phyloP scores from a whole-genome alignment of 1,140 invertebrate species.

The Zaprionus tsacasi region DNA sequence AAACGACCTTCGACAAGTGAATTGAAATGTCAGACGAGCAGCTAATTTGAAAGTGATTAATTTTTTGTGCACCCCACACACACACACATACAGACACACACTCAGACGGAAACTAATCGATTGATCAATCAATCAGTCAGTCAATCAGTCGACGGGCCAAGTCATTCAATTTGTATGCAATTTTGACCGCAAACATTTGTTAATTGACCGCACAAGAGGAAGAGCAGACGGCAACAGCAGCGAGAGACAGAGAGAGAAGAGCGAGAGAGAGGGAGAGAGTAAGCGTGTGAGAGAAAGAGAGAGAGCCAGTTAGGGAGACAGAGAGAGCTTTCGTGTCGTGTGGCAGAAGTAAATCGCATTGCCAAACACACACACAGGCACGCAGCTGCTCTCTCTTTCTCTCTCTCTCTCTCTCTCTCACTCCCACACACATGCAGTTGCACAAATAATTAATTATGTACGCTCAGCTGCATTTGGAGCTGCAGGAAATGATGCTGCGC shows the following conservation, averaged over 20 bases:
- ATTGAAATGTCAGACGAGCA: constrained; percentile 27
- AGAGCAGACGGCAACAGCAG: not conserved
- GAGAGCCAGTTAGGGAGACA: not conserved
- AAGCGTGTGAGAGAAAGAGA: not conserved
- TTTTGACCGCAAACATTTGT: constrained; percentile 72
- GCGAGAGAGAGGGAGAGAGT: not conserved
- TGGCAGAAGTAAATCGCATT: constrained; percentile 44
- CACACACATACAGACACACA: not conserved
- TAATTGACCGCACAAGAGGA: constrained; percentile 58
- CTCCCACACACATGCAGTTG: constrained; percentile 24
- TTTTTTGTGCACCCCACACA: constrained; percentile 21
- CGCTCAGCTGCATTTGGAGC: constrained; percentile 64
- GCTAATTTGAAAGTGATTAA: constrained; percentile 42
- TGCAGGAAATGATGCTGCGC: constrained; percentile 60
- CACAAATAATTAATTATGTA: constrained; percentile 72
- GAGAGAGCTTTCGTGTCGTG: constrained; percentile 19
- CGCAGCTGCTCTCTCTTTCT: not conserved
- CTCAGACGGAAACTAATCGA: constrained; percentile 30
- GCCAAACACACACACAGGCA: constrained; percentile 30
- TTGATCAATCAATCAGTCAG: constrained; percentile 54
- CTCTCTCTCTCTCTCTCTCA: not conserved
- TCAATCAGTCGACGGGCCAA: constrained; percentile 44
- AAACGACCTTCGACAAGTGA: constrained; percentile 3
- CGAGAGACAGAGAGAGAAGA: not conserved
- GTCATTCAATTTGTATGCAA: constrained; percentile 74